phyloP scores from a whole-genome alignment of 2,797 vertebrate species.

The Ctenopoma multispine region DNA sequence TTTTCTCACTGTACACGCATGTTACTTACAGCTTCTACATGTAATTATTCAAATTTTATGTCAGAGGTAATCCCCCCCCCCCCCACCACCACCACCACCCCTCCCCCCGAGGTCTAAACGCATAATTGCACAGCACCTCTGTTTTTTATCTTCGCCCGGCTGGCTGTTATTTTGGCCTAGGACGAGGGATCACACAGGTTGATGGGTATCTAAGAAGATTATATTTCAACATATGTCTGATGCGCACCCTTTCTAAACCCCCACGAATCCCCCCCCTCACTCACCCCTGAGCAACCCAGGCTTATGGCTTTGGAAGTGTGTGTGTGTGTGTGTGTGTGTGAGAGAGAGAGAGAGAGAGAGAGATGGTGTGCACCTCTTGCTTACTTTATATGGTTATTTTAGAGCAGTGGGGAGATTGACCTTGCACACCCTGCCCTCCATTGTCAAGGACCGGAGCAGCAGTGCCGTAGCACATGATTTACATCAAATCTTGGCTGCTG shows the following conservation, averaged over 20 bases:
- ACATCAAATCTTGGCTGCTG: slow-evolving; percentile 57
- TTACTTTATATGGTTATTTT: slow-evolving; percentile 83
- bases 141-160: slow-evolving; percentile 25
- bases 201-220: slow-evolving; percentile 80
- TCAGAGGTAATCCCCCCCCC: slow-evolving; percentile 28
- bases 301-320: slow-evolving; percentile 31
- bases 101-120: slow-evolving; percentile 13
- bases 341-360: neutral
- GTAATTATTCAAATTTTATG: slow-evolving; percentile 21
- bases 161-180: slow-evolving; percentile 69
- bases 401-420: slow-evolving; percentile 63
- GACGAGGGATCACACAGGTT: slow-evolving; percentile 74
- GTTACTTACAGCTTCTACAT: neutral
- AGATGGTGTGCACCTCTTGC: slow-evolving; percentile 20
- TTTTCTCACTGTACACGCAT: neutral
- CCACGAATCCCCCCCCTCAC: slow-evolving; percentile 6
- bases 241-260: slow-evolving; percentile 19
- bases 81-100: too few species aligned
- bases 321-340: slow-evolving; percentile 7
- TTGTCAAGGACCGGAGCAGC: slow-evolving; percentile 65
- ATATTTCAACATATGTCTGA: slow-evolving; percentile 78
- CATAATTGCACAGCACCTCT: slow-evolving; percentile 41
- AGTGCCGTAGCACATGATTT: slow-evolving; percentile 62
- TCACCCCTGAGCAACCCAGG: slow-evolving; percentile 41
- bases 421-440: slow-evolving; percentile 66